Evolutionary conservation across 2,113 vertebrate genomes (phyloP).

Genomic region (Ranitomeya variabilis): DNA sequence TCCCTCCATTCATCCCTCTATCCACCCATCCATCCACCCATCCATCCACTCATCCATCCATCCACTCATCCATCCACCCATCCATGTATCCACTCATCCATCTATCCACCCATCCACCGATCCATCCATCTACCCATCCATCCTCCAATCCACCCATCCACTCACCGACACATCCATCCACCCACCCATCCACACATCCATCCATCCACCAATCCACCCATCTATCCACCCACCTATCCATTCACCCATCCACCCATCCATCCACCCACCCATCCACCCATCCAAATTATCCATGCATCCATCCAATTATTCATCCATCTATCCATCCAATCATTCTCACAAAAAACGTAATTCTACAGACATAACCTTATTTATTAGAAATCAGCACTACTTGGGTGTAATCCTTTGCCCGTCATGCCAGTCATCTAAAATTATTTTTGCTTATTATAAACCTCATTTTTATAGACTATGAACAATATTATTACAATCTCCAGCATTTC

Average conservation of each 20-base stretch:
- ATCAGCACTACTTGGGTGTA: neutral
- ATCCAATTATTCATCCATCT: neutral
- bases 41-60: too few relatives aligned
- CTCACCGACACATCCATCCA: neutral
- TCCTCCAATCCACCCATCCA: too few relatives aligned
- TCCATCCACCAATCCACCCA: neutral
- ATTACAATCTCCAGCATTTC: neutral
- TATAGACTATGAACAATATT: neutral
- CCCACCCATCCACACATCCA: neutral
- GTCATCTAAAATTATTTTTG: neutral
- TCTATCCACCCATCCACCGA: too few relatives aligned
- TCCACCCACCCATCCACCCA: neutral
- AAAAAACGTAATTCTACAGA: neutral
- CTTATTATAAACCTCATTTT: neutral
- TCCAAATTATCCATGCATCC: neutral
- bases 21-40: too few relatives aligned
- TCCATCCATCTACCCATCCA: too few relatives aligned
- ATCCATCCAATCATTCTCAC: neutral
- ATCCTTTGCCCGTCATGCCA: neutral
- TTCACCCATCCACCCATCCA: neutral
- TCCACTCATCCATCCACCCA: too few relatives aligned
- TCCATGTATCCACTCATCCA: too few relatives aligned
- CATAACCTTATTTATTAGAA: neutral
- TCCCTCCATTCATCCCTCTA: too few relatives aligned
- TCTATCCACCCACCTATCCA: neutral